Evolutionary conservation across 2,113 vertebrate genomes (phyloP).

Genomic region (Podarcis cretensis): DNA sequence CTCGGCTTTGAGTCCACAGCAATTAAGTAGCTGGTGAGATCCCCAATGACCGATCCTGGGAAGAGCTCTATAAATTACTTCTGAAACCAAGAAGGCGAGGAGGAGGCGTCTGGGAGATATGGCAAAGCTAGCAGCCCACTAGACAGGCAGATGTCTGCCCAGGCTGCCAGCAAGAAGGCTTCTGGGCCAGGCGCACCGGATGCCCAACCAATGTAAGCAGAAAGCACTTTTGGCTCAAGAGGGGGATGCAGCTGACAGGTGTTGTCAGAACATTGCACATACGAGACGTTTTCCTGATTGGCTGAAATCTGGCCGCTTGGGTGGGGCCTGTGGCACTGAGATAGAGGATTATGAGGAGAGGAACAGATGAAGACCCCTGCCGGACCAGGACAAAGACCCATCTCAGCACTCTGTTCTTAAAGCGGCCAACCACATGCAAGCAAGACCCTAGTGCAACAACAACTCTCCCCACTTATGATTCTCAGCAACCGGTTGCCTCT

Average conservation of each 20-base stretch:
- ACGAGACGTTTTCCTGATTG: background rate
- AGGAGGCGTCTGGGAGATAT: background rate
- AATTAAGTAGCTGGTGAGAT: background rate
- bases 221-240: background rate
- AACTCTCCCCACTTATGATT: too few relatives aligned
- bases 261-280: too few relatives aligned
- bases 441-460: too few relatives aligned
- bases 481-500: too few relatives aligned
- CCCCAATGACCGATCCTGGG: background rate
- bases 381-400: too few relatives aligned
- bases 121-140: background rate
- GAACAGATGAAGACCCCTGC: too few relatives aligned
- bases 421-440: too few relatives aligned
- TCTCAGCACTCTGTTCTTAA: too few relatives aligned
- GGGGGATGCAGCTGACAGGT: background rate
- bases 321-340: too few relatives aligned
- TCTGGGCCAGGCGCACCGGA: background rate
- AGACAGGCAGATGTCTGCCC: constrained; percentile 9
- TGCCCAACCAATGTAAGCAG: background rate
- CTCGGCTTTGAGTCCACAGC: background rate
- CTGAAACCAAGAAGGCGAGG: background rate
- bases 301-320: too few relatives aligned
- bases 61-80: background rate
- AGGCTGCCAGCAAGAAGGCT: background rate
- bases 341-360: too few relatives aligned